Evolutionary conservation across 2,888 invertebrate genomes (phyloP), one percentile per base, ranked within the genome.

Genomic region (Cheilosia pagana): DNA sequence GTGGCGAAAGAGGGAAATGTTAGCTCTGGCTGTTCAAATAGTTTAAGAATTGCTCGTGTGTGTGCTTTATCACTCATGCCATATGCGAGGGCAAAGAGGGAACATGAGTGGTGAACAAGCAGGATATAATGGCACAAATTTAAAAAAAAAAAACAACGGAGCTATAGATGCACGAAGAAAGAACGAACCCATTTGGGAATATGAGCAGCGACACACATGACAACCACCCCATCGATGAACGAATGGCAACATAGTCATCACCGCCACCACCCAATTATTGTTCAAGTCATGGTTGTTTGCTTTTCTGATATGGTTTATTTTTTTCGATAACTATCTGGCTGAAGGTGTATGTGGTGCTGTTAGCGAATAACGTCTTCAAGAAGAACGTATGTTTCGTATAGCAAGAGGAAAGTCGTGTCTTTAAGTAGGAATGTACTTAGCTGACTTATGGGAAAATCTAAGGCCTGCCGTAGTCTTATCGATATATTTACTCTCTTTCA

Each of bases 231-330:
- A 74, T 52, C 39, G 48, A 45, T 48, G 65, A 59, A 50, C 19
- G 48, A 43, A 63, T 21, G 23, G 21, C n/a, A 14, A 14, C 50
- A 50, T 14, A 6, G 19, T 23, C 71, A 14, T 21, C 48, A 35
- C 4, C 45, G 43, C 50, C 59, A 52, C 65, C 35, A 43, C 65
- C 63, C 72, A 72, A 50, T 65, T 14, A 65, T 45, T 67, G 41
- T 60, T 65, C 67, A 53, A 67, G 67, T 79, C 79, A 74, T 53
- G 67, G 79, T 21, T 67, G 45, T 74, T 74, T 79, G 53, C 31
- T 79, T 35, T 67, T 79, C 45, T 60, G 23, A 16, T 50, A 23
- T 60, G 50, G n/a, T 31, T 52, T 53, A 45, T 21, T 31, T 55
- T 16, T 62, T 23, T 31, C 19, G 7, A 57, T 23, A 19, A 3